Conservation (phyloP, 1,140 invertebrate species). For the Aphelenchoides avenae region DNA sequence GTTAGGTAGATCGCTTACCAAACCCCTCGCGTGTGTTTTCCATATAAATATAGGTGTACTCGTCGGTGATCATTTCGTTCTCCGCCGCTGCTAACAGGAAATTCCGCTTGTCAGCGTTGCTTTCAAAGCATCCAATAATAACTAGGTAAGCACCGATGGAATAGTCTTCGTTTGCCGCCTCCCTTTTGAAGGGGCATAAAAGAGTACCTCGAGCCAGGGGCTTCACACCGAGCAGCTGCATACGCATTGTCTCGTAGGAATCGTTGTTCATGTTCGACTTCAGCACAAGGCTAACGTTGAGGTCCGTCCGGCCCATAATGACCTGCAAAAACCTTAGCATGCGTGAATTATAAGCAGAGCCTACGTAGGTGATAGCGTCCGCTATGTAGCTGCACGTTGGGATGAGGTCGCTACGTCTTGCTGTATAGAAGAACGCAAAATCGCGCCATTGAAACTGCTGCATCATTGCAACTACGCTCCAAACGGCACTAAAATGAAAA, state of each 20-base stretch:
- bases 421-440: constrained; percentile 15
- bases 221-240: constrained; percentile 21
- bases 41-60: constrained; percentile 36
- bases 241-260: neutral
- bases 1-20: constrained; percentile 18
- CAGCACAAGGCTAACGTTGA: constrained; percentile 22
- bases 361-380: too few relatives aligned
- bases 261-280: constrained; percentile 18
- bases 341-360: neutral
- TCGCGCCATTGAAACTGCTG: neutral
- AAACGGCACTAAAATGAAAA: too few relatives aligned
- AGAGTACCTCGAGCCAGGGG: constrained; percentile 35
- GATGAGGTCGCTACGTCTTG: constrained; percentile 20
- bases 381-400: neutral
- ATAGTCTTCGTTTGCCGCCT: constrained; percentile 6
- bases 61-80: constrained; percentile 22
- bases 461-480: neutral
- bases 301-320: neutral
- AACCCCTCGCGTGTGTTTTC: constrained; percentile 9
- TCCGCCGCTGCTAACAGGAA: constrained; percentile 36
- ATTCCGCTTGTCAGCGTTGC: constrained; percentile 16
- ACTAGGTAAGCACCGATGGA: constrained; percentile 23
- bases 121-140: constrained; percentile 32
- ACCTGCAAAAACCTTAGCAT: neutral
- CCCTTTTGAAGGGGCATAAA: too few relatives aligned